Evolutionary conservation across 2,113 vertebrate species (phyloP).

Genomic region (Cephalophus harveyi): DNA sequence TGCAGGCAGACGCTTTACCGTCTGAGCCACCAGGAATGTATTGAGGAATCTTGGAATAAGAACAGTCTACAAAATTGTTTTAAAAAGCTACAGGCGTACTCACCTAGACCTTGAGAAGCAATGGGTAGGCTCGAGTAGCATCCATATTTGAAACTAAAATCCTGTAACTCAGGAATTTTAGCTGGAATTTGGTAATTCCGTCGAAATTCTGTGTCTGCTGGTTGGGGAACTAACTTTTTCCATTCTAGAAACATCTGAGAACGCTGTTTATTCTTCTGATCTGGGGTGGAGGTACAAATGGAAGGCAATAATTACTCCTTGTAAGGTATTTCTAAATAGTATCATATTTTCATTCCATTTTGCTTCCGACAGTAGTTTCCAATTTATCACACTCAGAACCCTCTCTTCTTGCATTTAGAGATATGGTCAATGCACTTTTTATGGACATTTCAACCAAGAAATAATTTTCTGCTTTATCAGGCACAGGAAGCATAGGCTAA

Average conservation of each 20-base stretch:
- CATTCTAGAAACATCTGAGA: conserved; percentile 39
- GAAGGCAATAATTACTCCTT: not conserved
- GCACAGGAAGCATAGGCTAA: not conserved
- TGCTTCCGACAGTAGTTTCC: not conserved
- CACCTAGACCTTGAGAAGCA: conserved; percentile 79
- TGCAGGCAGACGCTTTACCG: too few relatives aligned
- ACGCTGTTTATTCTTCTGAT: conserved; percentile 60
- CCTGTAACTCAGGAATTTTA: conserved; percentile 72
- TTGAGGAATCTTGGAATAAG: not conserved
- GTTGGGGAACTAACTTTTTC: conserved; percentile 50
- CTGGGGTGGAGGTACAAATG: conserved; percentile 50
- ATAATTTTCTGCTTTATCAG: not conserved
- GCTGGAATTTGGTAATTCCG: conserved; percentile 75
- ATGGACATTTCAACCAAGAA: not conserved
- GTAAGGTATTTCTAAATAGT: not conserved
- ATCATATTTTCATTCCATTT: not conserved
- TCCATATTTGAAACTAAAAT: conserved; percentile 73
- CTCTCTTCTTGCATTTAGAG: not conserved
- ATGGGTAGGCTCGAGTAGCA: conserved; percentile 67
- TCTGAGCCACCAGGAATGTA: too few relatives aligned
- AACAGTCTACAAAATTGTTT: not conserved
- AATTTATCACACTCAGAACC: not conserved
- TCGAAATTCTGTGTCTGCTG: conserved; percentile 79
- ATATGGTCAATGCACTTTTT: not conserved
- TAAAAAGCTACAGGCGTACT: not conserved